phyloP scores from a whole-genome alignment of 1,140 invertebrate species.

The Papilio glaucus region DNA sequence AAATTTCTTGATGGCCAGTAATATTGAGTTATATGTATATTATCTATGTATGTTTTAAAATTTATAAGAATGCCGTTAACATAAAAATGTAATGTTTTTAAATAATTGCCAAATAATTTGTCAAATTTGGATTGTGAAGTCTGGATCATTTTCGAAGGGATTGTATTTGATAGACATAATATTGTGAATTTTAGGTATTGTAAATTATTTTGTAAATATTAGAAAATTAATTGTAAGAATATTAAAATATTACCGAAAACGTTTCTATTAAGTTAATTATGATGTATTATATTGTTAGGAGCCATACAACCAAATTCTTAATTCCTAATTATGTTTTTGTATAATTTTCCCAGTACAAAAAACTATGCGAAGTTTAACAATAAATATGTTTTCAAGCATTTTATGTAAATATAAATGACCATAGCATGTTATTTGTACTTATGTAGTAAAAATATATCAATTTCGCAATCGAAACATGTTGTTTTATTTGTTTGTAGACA shows the following conservation, averaged over 20 bases:
- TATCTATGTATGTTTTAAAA: neutral
- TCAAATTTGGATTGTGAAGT: slow-evolving; percentile 28
- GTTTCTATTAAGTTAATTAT: slow-evolving; percentile 37
- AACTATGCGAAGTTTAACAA: slow-evolving; percentile 42
- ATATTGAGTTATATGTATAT: neutral
- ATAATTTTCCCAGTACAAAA: slow-evolving; percentile 25
- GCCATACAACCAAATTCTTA: slow-evolving; percentile 17
- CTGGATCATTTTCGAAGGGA: slow-evolving; percentile 24
- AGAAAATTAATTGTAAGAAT: slow-evolving; percentile 40
- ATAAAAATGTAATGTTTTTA: neutral
- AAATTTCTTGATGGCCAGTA: slow-evolving; percentile 17
- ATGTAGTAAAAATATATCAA: slow-evolving; percentile 63
- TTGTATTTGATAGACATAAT: slow-evolving; percentile 38
- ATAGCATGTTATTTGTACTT: slow-evolving; percentile 63
- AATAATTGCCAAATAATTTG: slow-evolving; percentile 28
- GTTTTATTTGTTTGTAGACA: slow-evolving; percentile 45
- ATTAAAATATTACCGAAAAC: slow-evolving; percentile 42
- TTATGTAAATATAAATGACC: slow-evolving; percentile 53
- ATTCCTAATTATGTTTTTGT: slow-evolving; percentile 7
- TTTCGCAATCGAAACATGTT: slow-evolving; percentile 45
- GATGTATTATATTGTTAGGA: slow-evolving; percentile 19
- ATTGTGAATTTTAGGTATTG: slow-evolving; percentile 40
- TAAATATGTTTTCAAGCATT: slow-evolving; percentile 52
- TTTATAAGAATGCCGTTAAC: neutral
- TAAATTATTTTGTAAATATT: slow-evolving; percentile 59